phyloP scores from a whole-genome alignment of 2,113 vertebrate genomes.

The Erythrolamprus reginae region DNA sequence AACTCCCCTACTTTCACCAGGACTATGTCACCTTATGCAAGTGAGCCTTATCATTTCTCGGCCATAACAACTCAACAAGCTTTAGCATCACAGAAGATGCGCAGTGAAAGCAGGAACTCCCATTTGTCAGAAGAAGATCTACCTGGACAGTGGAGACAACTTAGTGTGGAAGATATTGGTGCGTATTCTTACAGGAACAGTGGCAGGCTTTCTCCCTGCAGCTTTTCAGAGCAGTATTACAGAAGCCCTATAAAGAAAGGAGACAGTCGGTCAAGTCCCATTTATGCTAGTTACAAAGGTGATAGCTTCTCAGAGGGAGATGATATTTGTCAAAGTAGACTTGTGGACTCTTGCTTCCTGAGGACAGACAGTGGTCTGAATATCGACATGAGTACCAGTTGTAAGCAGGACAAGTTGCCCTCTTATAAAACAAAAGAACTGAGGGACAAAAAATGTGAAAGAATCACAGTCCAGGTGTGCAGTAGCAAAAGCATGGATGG shows the following conservation, averaged over 20 bases:
- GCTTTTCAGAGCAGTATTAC: slow-evolving; percentile 84
- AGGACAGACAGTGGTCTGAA: slow-evolving; percentile 75
- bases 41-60: slow-evolving; percentile 81
- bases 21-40: slow-evolving; percentile 79
- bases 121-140: slow-evolving; percentile 76
- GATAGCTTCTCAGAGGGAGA: slow-evolving; percentile 88
- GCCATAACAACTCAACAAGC: slow-evolving; percentile 76
- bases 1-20: slow-evolving; percentile 72
- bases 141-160: slow-evolving; percentile 80
- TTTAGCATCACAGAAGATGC: slow-evolving; percentile 74
- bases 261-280: slow-evolving; percentile 75
- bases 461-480: slow-evolving; percentile 78
- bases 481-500: slow-evolving; percentile 79
- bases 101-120: slow-evolving; percentile 77
- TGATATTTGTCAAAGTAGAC: slow-evolving; percentile 77
- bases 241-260: slow-evolving; percentile 71
- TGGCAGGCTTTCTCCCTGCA: slow-evolving; percentile 77
- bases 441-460: slow-evolving; percentile 77
- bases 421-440: slow-evolving; percentile 72
- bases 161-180: slow-evolving; percentile 88
- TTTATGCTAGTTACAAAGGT: slow-evolving; percentile 77
- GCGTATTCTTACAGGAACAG: slow-evolving; percentile 76
- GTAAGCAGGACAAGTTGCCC: slow-evolving; percentile 75
- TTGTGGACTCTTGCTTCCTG: slow-evolving; percentile 80
- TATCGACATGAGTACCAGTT: slow-evolving; percentile 70